phyloP scores from a whole-genome alignment of 2,797 vertebrate genomes.

The Myoxocephalus aenaeus region DNA sequence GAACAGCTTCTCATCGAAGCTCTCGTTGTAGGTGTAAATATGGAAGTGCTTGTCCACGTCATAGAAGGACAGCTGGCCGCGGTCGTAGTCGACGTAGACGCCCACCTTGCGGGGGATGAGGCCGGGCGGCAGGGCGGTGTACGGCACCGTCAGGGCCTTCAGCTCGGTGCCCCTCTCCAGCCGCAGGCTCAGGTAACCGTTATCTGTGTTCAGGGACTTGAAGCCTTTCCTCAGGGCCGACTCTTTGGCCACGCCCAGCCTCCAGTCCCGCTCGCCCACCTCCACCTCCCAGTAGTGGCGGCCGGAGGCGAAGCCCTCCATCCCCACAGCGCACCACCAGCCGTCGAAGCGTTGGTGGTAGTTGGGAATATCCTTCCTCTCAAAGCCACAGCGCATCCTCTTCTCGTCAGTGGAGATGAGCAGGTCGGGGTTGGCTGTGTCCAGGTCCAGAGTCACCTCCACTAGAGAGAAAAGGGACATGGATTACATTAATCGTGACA shows the following conservation, averaged over 20 bases:
- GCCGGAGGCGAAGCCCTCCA: slow-evolving; percentile 78
- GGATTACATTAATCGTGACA: background rate
- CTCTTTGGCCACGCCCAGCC: slow-evolving; percentile 85
- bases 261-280: slow-evolving; percentile 86
- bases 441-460: slow-evolving; percentile 83
- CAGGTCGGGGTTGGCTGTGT: slow-evolving; percentile 86
- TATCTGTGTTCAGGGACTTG: slow-evolving; percentile 84
- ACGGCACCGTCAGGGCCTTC: slow-evolving; percentile 86
- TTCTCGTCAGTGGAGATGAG: slow-evolving; percentile 82
- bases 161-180: slow-evolving; percentile 86
- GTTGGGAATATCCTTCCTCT: slow-evolving; percentile 83
- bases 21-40: slow-evolving; percentile 87
- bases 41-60: slow-evolving; percentile 81
- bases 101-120: slow-evolving; percentile 84
- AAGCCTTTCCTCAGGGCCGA: slow-evolving; percentile 85
- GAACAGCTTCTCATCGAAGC: slow-evolving; percentile 82
- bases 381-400: slow-evolving; percentile 84
- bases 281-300: slow-evolving; percentile 87
- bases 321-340: slow-evolving; percentile 85
- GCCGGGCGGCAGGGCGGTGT: slow-evolving; percentile 76
- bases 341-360: slow-evolving; percentile 85
- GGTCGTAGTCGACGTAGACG: slow-evolving; percentile 83
- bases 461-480: slow-evolving; percentile 58
- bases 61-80: slow-evolving; percentile 86
- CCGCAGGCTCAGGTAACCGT: slow-evolving; percentile 84